Conservation (phyloP, 1,140 invertebrate genomes). For the Pomacea maculata region DNA sequence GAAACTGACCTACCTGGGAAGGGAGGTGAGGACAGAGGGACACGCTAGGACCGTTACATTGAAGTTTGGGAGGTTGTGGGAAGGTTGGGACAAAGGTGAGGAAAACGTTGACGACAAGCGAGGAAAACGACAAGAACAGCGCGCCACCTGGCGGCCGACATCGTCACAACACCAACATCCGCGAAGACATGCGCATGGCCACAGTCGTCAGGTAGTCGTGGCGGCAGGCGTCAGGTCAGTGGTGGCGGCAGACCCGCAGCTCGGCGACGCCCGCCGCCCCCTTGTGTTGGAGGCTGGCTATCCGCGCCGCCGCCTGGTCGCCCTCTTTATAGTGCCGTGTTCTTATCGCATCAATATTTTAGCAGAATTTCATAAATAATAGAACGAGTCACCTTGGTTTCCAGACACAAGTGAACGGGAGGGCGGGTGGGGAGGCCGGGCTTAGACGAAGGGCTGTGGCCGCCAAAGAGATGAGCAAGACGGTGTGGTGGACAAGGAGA, state of each 20-base stretch:
- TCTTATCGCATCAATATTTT: constrained; percentile 45
- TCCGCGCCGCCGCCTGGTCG: no score
- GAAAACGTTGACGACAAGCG: no score
- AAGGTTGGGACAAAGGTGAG: no score
- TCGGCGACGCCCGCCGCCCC: no score
- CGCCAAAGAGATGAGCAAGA: not conserved
- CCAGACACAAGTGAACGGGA: not conserved
- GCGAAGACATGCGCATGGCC: not conserved
- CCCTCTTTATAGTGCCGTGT: constrained; percentile 36
- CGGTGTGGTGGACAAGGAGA: not conserved
- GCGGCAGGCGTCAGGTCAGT: not conserved
- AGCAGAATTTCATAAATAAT: constrained; percentile 48
- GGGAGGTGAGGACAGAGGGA: no score
- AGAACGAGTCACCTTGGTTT: constrained; percentile 37
- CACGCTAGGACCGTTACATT: no score
- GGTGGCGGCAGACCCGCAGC: no score
- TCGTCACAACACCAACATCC: not conserved
- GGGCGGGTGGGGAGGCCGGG: not conserved
- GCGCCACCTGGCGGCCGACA: not conserved
- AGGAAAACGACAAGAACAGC: no score
- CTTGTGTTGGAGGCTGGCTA: no score
- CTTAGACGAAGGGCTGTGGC: not conserved
- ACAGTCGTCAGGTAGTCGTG: not conserved
- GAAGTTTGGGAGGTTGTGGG: no score
- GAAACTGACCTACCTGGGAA: no score